Base-by-base conservation (phyloP, 2,797 vertebrate species). In the Pangasius mekongensis region DNA sequence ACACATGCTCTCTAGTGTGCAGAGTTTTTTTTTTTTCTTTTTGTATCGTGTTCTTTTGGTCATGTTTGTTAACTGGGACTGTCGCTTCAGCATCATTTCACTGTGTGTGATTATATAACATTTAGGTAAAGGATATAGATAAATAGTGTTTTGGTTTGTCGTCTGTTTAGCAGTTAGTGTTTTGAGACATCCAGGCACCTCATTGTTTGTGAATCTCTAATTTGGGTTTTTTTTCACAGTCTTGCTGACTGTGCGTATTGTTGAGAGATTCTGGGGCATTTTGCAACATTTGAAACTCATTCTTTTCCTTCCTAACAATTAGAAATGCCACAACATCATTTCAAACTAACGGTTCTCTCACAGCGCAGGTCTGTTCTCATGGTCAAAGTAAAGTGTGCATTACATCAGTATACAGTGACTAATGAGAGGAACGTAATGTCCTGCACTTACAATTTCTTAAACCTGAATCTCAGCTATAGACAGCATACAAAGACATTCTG, bases 1-100 rank as follows among this genome's bases (percentile, higher is more conserved):
- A 88, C 78, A 89, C 88, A 89, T 89, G 88, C 88, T 89, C 77
- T 52, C 39, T 77, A 83, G 47, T 62, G 39, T 62, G 88, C 62
- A 14, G 58, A 18, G 5, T 33, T 77, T 83, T 62, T n/a, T 49
- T 69, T 11, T 52, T 43, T 18, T 3, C n/a, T 14, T 69, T 62
- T 76, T 13, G 11, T 80, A 36, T 85, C 64, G 6, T 18, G 24
- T 69, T 49, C 62, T 27, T 60, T 80, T 33, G 64, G 77, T 67
- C 82, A 18, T 74, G 18, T 67, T 73, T 64, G 18, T 66, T 52
- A 52, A 39, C 47, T 1, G 18, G 16, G 20, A 47, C n/a, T 52
- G 60, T 78, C 56, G 58, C 43, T n/a, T 43, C n/a, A 47, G 52
- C 36, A 24, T 84, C 11, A 6, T 33, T 66, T 39, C 10, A 24